Evolutionary conservation across 1,140 invertebrate species (phyloP).

Genomic region (Dendrolimus punctatus): DNA sequence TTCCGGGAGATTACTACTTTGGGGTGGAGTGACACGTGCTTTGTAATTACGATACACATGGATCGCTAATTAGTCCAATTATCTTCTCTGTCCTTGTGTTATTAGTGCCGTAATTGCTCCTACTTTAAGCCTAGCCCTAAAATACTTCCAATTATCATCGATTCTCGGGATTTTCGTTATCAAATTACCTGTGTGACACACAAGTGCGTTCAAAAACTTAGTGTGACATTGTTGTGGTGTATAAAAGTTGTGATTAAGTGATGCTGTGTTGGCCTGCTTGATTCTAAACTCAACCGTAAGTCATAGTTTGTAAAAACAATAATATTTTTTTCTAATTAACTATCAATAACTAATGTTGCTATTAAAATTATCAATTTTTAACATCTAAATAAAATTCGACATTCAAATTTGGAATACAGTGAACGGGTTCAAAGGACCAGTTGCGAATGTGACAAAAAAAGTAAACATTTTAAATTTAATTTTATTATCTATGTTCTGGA

Average conservation of each 20-base stretch:
- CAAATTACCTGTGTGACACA: slow-evolving; percentile 15
- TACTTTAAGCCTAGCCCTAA: no score
- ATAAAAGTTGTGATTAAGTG: slow-evolving; percentile 42
- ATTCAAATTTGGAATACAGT: no score
- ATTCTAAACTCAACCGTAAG: slow-evolving; percentile 42
- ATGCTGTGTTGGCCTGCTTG: slow-evolving; percentile 39
- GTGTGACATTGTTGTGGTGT: slow-evolving; percentile 37
- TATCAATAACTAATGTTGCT: neutral
- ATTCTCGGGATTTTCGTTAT: no score
- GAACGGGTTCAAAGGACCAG: no score
- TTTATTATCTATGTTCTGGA: no score
- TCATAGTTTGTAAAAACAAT: slow-evolving; percentile 45
- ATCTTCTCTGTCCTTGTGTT: slow-evolving; percentile 30
- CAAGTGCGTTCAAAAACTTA: slow-evolving; percentile 25
- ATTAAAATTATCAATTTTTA: no score
- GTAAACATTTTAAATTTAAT: no score
- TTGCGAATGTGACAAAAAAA: no score
- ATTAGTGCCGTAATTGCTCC: no score
- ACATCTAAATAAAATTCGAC: no score
- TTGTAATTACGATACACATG: slow-evolving; percentile 38
- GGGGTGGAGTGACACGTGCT: slow-evolving; percentile 34
- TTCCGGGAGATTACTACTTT: neutral
- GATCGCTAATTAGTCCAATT: slow-evolving; percentile 47
- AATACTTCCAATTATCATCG: no score
- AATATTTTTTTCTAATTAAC: slow-evolving; percentile 31